Conservation (phyloP, 2,888 invertebrate species). For the Brachyopa scutellaris region DNA sequence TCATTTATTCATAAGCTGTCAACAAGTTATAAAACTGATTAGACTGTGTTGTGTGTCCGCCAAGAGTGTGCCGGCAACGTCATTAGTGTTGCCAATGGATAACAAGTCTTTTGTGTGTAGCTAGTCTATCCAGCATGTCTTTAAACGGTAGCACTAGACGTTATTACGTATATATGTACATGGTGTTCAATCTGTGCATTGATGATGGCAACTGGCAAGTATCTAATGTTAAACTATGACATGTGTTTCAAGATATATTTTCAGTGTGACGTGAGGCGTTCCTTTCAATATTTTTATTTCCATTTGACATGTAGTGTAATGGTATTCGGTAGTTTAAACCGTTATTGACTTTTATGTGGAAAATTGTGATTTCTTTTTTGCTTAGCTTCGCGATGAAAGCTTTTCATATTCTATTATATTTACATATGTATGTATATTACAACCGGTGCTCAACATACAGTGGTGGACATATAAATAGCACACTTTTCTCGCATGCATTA, state of each 20-base stretch:
- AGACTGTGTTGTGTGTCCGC: slow-evolving; percentile 41
- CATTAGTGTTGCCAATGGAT: slow-evolving; percentile 1
- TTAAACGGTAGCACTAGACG: slow-evolving; percentile 5
- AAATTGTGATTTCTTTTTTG: no score
- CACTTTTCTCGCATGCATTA: no score
- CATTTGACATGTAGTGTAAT: neutral
- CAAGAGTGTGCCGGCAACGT: no score
- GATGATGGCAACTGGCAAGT: neutral
- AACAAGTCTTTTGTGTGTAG: slow-evolving; percentile 1
- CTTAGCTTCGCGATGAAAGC: no score
- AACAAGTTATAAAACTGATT: slow-evolving; percentile 47
- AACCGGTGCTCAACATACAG: no score
- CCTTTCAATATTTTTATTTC: neutral
- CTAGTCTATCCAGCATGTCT: neutral
- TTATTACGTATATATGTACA: slow-evolving; percentile 3
- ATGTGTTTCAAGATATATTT: neutral
- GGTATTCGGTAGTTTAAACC: no score
- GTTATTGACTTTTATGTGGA: no score
- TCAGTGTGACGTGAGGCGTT: no score
- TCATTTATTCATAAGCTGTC: slow-evolving; percentile 57
- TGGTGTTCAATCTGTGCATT: neutral
- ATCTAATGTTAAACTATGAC: slow-evolving; percentile 12
- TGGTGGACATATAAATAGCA: no score
- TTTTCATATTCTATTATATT: no score
- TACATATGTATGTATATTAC: no score